Evolutionary conservation across 1,140 invertebrate species (phyloP).

Genomic region (Pachyrhynchus sulphureomaculatus): DNA sequence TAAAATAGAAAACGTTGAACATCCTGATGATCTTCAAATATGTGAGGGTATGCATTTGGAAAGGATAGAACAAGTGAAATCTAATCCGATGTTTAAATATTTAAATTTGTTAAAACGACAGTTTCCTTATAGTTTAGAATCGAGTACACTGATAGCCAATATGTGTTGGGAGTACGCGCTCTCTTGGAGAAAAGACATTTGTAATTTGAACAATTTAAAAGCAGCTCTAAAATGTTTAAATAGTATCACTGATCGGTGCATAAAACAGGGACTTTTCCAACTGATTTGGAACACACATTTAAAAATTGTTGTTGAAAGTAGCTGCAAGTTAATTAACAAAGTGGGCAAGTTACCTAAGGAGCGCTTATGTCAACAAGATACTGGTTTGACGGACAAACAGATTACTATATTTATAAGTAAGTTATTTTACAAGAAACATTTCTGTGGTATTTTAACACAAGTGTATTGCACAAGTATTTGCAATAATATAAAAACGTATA

Average conservation of each 20-base stretch:
- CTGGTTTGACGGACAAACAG: conserved; percentile 70
- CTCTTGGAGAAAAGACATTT: conserved; percentile 79
- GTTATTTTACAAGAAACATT: background rate
- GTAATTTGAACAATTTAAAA: conserved; percentile 64
- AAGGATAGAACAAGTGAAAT: conserved; percentile 40
- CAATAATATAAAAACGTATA: no score
- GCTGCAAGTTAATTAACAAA: conserved; percentile 82
- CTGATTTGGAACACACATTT: conserved; percentile 87
- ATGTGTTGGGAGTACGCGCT: conserved; percentile 88
- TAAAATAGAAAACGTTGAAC: conserved; percentile 18
- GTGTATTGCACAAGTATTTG: no score
- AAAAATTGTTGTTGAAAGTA: conserved; percentile 70
- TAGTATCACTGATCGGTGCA: conserved; percentile 61
- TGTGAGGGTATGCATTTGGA: conserved; percentile 9
- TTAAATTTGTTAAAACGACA: conserved; percentile 65
- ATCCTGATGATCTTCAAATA: conserved; percentile 12
- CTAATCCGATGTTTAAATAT: conserved; percentile 58
- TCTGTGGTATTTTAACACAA: no score
- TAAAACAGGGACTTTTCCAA: conserved; percentile 72
- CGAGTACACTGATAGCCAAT: conserved; percentile 76
- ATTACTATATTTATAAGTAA: conserved; percentile 67
- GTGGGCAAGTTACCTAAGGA: conserved; percentile 86
- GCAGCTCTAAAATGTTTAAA: conserved; percentile 63
- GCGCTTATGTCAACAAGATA: conserved; percentile 71
- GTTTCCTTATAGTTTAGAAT: conserved; percentile 83